A percentile compares a stretch with the other conserved stretches of the same genome.
Evolutionary conservation across 2,888 invertebrate genomes (phyloP).

Genomic region (Heliconius aoede): DNA sequence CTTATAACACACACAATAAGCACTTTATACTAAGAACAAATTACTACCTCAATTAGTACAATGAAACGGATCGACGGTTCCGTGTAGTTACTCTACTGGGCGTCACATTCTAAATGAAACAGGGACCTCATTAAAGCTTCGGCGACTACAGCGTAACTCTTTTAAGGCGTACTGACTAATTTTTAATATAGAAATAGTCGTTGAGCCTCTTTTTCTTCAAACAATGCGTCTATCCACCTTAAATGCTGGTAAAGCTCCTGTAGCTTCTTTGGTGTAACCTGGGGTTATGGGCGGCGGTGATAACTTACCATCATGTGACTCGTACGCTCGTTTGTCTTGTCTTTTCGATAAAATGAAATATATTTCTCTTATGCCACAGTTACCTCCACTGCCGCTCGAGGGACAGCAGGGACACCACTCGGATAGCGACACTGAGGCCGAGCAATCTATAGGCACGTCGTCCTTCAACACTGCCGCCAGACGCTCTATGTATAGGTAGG

Average conservation of each 20-base stretch:
- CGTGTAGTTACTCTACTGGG: not conserved
- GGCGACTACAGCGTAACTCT: too few species aligned
- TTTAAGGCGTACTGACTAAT: not conserved
- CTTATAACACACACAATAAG: too few species aligned
- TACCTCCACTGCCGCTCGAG: conserved; percentile 63
- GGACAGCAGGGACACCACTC: conserved; percentile 52
- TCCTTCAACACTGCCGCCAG: conserved; percentile 56
- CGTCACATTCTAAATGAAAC: not conserved
- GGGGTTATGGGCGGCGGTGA: too few species aligned
- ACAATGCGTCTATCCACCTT: too few species aligned
- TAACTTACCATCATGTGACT: too few species aligned
- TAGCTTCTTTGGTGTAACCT: too few species aligned
- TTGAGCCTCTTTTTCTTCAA: not conserved
- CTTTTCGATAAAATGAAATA: too few species aligned
- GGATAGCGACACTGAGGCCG: conserved; percentile 62
- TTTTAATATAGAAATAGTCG: not conserved
- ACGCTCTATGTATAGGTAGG: conserved; percentile 57
- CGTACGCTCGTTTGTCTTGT: too few species aligned
- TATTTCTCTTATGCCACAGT: conserved; percentile 50
- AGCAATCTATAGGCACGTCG: conserved; percentile 65
- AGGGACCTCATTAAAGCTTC: too few species aligned
- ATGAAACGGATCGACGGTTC: not conserved
- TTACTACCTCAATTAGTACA: not conserved
- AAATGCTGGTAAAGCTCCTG: too few species aligned
- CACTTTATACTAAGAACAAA: too few species aligned